phyloP scores from a whole-genome alignment of 1,140 invertebrate genomes.

The Drosophila nigrodunni region DNA sequence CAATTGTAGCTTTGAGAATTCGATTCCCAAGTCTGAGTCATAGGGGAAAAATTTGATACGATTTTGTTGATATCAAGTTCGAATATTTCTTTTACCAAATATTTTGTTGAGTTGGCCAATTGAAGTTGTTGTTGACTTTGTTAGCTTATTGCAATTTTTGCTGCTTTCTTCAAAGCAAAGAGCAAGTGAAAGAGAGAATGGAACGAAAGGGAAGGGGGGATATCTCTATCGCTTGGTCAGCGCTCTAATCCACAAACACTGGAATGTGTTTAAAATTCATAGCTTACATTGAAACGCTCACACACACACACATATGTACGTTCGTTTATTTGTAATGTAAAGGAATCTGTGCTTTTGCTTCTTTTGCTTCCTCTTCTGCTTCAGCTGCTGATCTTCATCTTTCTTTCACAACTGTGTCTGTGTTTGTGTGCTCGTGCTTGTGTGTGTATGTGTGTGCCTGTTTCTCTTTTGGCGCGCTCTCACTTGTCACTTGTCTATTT shows the following conservation, averaged over 20 bases:
- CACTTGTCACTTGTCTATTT: slow-evolving; percentile 40
- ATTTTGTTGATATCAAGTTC: slow-evolving; percentile 25
- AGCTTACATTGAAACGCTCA: not conserved
- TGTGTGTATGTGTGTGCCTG: not conserved
- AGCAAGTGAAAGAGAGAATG: not conserved
- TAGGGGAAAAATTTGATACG: slow-evolving; percentile 58
- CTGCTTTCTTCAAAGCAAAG: slow-evolving; percentile 53
- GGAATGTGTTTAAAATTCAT: slow-evolving; percentile 29
- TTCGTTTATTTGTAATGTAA: slow-evolving; percentile 14
- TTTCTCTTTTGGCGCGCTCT: slow-evolving; percentile 15
- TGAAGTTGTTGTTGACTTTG: not conserved
- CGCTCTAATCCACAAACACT: slow-evolving; percentile 1
- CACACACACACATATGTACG: not conserved
- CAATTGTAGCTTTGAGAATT: not conserved
- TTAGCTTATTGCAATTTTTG: slow-evolving; percentile 48
- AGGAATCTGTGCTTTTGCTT: slow-evolving; percentile 25
- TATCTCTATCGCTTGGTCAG: slow-evolving; percentile 9
- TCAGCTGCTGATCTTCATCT: slow-evolving; percentile 30
- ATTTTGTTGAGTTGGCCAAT: slow-evolving; percentile 40
- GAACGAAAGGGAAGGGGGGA: not conserved
- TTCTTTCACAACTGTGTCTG: not conserved
- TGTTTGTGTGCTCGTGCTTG: not conserved
- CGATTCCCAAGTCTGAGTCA: slow-evolving; percentile 40
- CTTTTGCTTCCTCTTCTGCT: slow-evolving; percentile 1
- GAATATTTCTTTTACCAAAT: slow-evolving; percentile 10